Percentiles rank a stretch among this genome's conserved stretches.
phyloP scores from a whole-genome alignment of 2,797 vertebrate species.

The Distichodus sexfasciatus region DNA sequence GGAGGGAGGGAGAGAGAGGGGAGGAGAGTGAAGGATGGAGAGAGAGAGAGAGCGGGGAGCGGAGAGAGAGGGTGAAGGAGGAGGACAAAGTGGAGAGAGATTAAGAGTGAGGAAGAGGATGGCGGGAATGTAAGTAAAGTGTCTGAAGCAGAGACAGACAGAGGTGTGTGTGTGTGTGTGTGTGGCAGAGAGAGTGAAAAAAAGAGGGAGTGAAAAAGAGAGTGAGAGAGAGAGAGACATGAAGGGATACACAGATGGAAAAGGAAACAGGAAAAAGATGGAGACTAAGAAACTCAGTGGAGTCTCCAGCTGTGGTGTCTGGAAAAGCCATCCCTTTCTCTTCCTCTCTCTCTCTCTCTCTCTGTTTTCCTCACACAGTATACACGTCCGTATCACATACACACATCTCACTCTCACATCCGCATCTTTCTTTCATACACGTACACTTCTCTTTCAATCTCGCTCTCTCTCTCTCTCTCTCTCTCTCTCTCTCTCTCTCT shows the following conservation, averaged over 20 bases:
- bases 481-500: slow-evolving; percentile 1
- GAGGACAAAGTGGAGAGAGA: background rate
- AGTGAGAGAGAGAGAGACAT: background rate
- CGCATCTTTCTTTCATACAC: slow-evolving; percentile 53
- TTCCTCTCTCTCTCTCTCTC: background rate
- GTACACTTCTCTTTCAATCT: slow-evolving; percentile 48
- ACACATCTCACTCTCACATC: too few relatives aligned
- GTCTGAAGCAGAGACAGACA: background rate
- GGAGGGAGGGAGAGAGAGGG: background rate
- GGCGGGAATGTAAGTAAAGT: background rate
- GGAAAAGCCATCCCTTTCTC: slow-evolving; percentile 30
- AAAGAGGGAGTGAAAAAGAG: background rate
- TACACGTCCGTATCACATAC: too few relatives aligned
- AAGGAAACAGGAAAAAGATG: slow-evolving; percentile 20
- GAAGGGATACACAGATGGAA: background rate
- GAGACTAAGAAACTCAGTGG: slow-evolving; percentile 36
- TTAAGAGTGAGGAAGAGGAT: slow-evolving; percentile 1
- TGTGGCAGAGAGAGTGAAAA: background rate
- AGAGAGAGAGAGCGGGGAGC: background rate
- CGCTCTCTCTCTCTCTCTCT: slow-evolving; percentile 48
- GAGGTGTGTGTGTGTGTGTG: background rate
- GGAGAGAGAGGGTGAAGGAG: too few relatives aligned
- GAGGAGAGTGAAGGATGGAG: background rate
- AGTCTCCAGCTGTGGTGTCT: background rate
- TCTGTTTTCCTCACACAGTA: background rate